Evolutionary conservation across 2,888 invertebrate species (phyloP).

Genomic region (Microplitis manilae): DNA sequence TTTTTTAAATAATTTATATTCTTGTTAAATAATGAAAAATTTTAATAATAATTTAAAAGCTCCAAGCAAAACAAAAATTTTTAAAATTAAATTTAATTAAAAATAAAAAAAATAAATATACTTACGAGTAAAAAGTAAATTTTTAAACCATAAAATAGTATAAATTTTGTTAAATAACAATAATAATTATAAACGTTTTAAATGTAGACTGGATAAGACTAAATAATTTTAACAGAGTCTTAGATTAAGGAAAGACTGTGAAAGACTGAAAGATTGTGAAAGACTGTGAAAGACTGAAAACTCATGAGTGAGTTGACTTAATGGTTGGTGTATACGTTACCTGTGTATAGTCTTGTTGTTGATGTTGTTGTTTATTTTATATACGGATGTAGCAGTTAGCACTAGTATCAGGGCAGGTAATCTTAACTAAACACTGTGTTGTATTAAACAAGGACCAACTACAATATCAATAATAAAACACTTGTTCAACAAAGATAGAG

Average conservation of each 20-base stretch:
- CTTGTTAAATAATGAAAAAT: too few species aligned
- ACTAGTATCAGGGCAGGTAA: background rate
- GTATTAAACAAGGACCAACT: background rate
- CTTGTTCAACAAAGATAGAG: slow-evolving; percentile 5
- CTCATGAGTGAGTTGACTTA: background rate
- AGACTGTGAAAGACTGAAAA: background rate
- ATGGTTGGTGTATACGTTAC: background rate
- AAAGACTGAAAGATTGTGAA: background rate
- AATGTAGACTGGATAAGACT: background rate
- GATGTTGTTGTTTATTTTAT: background rate
- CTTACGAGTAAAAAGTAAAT: too few species aligned
- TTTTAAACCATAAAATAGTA: too few species aligned
- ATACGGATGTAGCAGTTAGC: background rate
- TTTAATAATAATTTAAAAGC: too few species aligned
- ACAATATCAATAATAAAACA: background rate
- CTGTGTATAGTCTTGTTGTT: background rate
- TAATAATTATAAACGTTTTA: too few species aligned
- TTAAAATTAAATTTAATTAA: too few species aligned
- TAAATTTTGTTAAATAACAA: too few species aligned
- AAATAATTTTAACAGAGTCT: background rate
- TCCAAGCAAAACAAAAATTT: too few species aligned
- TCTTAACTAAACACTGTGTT: background rate
- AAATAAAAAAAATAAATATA: too few species aligned
- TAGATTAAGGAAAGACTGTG: background rate
- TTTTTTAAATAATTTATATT: too few species aligned